Evolutionary conservation across 1,140 invertebrate species (phyloP).

Genomic region (Ceratitis capitata): DNA sequence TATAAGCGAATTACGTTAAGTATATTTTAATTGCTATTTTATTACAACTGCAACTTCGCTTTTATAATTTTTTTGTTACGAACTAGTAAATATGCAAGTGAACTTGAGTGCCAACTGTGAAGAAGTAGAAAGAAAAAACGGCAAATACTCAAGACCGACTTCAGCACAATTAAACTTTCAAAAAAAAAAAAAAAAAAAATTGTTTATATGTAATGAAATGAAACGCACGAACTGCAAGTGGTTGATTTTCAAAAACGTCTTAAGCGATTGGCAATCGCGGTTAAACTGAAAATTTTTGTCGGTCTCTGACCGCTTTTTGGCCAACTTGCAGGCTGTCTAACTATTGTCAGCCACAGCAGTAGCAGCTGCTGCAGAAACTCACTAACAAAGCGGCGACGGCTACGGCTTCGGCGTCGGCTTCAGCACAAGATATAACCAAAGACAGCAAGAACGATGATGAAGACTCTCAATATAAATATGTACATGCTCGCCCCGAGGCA

Average conservation of each 20-base stretch:
- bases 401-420: neutral
- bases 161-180: conserved; percentile 6
- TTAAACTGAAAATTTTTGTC: conserved; percentile 37
- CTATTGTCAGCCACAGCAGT: conserved; percentile 6
- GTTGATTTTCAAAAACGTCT: conserved; percentile 11
- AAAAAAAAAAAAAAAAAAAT: neutral
- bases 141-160: neutral
- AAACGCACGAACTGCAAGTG: neutral
- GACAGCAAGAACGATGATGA: conserved; percentile 4
- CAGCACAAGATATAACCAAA: neutral
- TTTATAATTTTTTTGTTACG: neutral
- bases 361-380: neutral
- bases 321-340: conserved; percentile 29
- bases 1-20: neutral
- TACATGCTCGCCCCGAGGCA: neutral
- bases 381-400: neutral
- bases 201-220: neutral
- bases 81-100: neutral
- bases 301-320: conserved; percentile 36
- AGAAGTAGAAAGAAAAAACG: neutral
- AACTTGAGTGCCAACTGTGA: conserved; percentile 2
- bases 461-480: too few relatives aligned
- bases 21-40: neutral
- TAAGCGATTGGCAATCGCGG: conserved; percentile 38
- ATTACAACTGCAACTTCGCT: neutral